Evolutionary conservation across 2,113 vertebrate species (phyloP).

Genomic region (Phrynosoma platyrhinos): DNA sequence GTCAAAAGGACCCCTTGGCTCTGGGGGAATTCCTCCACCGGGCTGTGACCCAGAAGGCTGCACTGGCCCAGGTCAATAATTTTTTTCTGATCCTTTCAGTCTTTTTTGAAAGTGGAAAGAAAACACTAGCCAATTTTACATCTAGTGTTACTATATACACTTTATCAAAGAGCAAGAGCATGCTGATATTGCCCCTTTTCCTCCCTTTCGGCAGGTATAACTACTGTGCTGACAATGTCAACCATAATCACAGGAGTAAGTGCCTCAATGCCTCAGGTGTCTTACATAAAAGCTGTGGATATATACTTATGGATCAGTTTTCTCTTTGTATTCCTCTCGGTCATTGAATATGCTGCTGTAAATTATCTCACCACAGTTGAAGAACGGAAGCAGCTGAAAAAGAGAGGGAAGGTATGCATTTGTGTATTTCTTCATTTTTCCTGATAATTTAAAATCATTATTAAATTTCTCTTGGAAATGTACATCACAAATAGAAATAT

Average conservation of each 20-base stretch:
- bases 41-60: too few species aligned
- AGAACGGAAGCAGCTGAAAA: slow-evolving; percentile 77
- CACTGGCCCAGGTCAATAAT: too few species aligned
- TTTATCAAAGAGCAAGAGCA: background rate
- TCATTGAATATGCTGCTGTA: slow-evolving; percentile 90
- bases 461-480: background rate
- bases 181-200: background rate
- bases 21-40: too few species aligned
- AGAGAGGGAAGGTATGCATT: slow-evolving; percentile 74
- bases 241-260: slow-evolving; percentile 91
- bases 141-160: background rate
- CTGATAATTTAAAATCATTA: background rate
- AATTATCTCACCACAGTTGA: slow-evolving; percentile 92
- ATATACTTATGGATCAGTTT: slow-evolving; percentile 94
- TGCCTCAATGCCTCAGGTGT: slow-evolving; percentile 93
- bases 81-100: background rate
- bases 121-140: background rate
- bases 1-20: too few species aligned
- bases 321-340: slow-evolving; percentile 91
- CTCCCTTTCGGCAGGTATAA: slow-evolving; percentile 83
- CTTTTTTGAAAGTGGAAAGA: slow-evolving; percentile 16
- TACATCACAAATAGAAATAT: too few species aligned
- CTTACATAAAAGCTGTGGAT: slow-evolving; percentile 93
- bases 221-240: slow-evolving; percentile 92
- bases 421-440: slow-evolving; percentile 37